These are phyloP conservation scores for Wasmannia auropunctata DNA, from an alignment of 1,140 invertebrate species.

Conservation along the genomic window DNA sequence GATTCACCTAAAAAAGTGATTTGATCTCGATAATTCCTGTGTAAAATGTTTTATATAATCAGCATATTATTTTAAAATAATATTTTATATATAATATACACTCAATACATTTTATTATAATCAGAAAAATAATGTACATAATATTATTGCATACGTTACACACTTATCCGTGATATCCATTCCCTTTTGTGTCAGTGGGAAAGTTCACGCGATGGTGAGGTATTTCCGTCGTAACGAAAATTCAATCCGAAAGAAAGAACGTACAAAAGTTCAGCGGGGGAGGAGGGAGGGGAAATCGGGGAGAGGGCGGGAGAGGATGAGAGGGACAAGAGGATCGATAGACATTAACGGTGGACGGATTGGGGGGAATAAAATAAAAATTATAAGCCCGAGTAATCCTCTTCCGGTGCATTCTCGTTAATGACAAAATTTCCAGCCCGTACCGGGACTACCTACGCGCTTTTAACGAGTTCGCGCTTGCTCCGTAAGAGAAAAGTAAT, in stretches of 20 bases:
- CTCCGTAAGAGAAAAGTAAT: constrained; percentile 66
- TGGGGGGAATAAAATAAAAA: constrained; percentile 25
- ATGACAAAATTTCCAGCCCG: constrained; percentile 56
- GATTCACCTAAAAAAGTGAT: background rate
- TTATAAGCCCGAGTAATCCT: constrained; percentile 27
- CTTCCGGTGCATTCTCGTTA: constrained; percentile 51
- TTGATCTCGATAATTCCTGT: background rate
- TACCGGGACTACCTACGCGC: constrained; percentile 49
- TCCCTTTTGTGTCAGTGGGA: background rate
- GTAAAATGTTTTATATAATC: constrained; percentile 14
- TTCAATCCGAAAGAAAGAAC: constrained; percentile 23
- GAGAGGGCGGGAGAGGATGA: background rate
- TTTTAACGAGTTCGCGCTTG: constrained; percentile 56
- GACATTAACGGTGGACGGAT: constrained; percentile 34
- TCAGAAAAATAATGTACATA: background rate
- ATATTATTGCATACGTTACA: background rate
- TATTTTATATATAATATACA: background rate
- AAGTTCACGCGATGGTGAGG: background rate
- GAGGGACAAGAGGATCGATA: background rate
- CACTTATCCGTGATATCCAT: background rate
- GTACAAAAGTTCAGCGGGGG: constrained; percentile 27
- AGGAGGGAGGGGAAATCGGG: background rate
- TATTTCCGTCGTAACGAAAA: background rate
- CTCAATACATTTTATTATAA: background rate
- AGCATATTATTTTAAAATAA: background rate